These are phyloP conservation scores for Steinernema hermaphroditum DNA, from an alignment of 2,888 invertebrate species.

Conservation along the genomic window DNA sequence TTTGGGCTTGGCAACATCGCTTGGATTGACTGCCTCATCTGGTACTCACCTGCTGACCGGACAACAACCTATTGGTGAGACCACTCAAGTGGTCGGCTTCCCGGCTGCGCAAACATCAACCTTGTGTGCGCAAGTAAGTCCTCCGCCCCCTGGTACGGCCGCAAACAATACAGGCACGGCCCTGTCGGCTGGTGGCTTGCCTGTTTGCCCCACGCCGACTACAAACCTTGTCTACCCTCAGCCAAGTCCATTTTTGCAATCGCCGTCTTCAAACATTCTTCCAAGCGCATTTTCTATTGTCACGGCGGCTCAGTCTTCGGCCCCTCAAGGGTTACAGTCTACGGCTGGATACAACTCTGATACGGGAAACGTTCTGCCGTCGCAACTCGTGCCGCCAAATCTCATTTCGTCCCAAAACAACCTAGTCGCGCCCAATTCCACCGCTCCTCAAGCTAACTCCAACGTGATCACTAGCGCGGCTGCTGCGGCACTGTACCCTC, in stretches of 20 bases:
- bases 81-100: constrained; percentile 31
- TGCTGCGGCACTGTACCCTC: constrained; percentile 44
- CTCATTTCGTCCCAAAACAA: constrained; percentile 16
- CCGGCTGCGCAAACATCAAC: constrained; percentile 29
- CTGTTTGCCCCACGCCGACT: constrained; percentile 24
- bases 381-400: constrained; percentile 24
- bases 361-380: constrained; percentile 21
- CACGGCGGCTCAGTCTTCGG: constrained; percentile 20
- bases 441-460: not conserved
- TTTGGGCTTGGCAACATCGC: constrained; percentile 24
- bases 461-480: constrained; percentile 31
- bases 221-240: constrained; percentile 23
- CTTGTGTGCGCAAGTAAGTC: constrained; percentile 28
- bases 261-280: constrained; percentile 24
- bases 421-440: not conserved
- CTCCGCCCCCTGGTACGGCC: constrained; percentile 31
- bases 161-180: constrained; percentile 31
- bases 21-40: constrained; percentile 16
- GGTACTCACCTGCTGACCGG: constrained; percentile 27
- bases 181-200: constrained; percentile 31
- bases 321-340: constrained; percentile 28
- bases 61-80: constrained; percentile 30
- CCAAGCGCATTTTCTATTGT: constrained; percentile 54
- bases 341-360: constrained; percentile 12
- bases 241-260: constrained; percentile 29